A percentile compares a stretch with the other conserved stretches of the same genome.
phyloP scores from a whole-genome alignment of 2,888 invertebrate genomes.

The Volucella inflata region DNA sequence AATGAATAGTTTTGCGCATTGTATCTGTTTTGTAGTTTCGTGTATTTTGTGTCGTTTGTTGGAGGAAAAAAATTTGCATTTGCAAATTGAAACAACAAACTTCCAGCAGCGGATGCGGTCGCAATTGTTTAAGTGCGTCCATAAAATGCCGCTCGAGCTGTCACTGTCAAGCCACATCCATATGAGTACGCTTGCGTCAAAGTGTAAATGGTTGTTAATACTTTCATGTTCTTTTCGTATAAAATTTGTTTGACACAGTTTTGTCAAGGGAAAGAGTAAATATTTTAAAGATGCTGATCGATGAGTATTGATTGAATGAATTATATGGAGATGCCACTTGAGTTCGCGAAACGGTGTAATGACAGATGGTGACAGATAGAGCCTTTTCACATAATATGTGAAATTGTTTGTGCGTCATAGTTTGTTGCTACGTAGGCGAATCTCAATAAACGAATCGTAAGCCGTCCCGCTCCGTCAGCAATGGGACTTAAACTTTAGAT shows the following conservation, averaged over 20 bases:
- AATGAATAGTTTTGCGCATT: conserved; percentile 11
- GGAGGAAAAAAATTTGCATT: conserved; percentile 55
- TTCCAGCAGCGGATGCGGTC: conserved; percentile 29
- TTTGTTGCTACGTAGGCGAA: no score
- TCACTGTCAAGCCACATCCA: conserved; percentile 23
- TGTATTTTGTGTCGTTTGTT: conserved; percentile 36
- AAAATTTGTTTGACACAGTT: no score
- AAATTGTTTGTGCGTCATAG: no score
- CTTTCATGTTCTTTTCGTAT: background rate
- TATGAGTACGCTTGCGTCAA: conserved; percentile 2
- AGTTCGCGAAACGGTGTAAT: background rate
- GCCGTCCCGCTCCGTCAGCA: no score
- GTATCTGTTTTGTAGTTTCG: conserved; percentile 43
- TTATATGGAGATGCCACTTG: background rate
- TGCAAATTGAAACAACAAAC: conserved; percentile 66
- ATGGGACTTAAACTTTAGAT: no score
- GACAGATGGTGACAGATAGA: no score
- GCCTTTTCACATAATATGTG: no score
- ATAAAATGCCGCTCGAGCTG: conserved; percentile 37
- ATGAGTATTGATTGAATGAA: background rate
- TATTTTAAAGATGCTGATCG: no score
- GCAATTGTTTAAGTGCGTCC: conserved; percentile 66
- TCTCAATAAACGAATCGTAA: no score
- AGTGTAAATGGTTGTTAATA: conserved; percentile 29
- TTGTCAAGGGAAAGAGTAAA: no score